phyloP scores from a whole-genome alignment of 92 coral and sea anemone species.

The Phenganax subtilis region DNA sequence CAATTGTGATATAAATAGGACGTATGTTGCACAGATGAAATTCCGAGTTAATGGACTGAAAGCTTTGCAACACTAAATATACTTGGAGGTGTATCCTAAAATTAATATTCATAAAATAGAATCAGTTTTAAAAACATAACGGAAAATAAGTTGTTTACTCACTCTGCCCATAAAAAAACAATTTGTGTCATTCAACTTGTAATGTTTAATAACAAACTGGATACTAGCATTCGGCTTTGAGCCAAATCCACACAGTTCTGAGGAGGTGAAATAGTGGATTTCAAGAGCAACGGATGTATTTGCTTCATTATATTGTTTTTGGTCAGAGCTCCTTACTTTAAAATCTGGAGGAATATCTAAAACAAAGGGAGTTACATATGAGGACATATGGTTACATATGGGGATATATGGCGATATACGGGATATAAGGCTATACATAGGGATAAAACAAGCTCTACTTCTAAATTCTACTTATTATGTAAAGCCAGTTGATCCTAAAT shows the following conservation, averaged over 20 bases:
- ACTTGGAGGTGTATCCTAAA: too few relatives aligned
- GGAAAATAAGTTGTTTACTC: not conserved
- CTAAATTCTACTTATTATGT: too few relatives aligned
- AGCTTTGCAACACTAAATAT: too few relatives aligned
- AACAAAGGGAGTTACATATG: not conserved
- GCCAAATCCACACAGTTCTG: constrained; percentile 36
- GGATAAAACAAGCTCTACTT: too few relatives aligned
- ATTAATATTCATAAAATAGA: too few relatives aligned
- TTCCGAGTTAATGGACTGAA: not conserved
- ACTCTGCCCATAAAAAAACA: constrained; percentile 19
- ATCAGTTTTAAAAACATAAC: too few relatives aligned
- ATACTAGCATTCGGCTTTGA: not conserved
- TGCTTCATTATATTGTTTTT: not conserved
- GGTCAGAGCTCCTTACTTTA: not conserved
- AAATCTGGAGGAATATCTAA: constrained; percentile 22
- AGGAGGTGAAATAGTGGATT: not conserved
- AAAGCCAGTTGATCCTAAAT: too few relatives aligned
- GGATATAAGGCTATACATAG: too few relatives aligned
- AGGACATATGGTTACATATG: too few relatives aligned
- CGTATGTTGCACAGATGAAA: too few relatives aligned
- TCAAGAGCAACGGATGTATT: not conserved
- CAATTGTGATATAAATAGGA: too few relatives aligned
- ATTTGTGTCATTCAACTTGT: not conserved
- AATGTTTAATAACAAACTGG: constrained; percentile 9
- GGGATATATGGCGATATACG: too few relatives aligned